Evolutionary conservation across 2,113 vertebrate species (phyloP).

Genomic region (Nycticorax nycticorax): DNA sequence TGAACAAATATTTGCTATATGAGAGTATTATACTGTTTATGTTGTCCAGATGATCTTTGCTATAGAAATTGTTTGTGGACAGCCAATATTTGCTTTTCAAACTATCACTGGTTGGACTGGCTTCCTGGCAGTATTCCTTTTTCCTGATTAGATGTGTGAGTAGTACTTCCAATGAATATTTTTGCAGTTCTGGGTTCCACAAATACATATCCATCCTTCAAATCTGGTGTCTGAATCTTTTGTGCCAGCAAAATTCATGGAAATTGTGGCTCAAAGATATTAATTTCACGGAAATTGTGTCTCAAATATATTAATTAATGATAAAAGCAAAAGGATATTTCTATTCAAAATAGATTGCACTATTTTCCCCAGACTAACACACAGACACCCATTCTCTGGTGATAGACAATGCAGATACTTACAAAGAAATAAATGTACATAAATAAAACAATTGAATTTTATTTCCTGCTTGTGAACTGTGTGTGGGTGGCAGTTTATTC

Average conservation of each 20-base stretch:
- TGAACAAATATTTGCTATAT: slow-evolving; percentile 14
- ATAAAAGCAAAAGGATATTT: neutral
- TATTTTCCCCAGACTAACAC: neutral
- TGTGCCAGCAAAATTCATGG: neutral
- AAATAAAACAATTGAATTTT: slow-evolving; percentile 34
- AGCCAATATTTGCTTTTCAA: slow-evolving; percentile 27
- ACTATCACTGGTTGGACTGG: neutral
- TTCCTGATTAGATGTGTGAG: neutral
- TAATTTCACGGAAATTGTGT: neutral
- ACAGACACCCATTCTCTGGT: neutral
- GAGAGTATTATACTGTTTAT: neutral
- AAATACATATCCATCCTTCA: neutral
- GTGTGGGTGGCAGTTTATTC: slow-evolving; percentile 28
- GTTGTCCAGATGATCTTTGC: neutral
- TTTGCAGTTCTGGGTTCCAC: neutral
- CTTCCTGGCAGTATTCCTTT: neutral
- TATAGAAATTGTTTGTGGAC: neutral
- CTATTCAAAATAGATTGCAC: neutral
- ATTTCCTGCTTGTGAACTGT: slow-evolving; percentile 5
- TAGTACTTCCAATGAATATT: neutral
- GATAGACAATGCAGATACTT: slow-evolving; percentile 6
- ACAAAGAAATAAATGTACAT: slow-evolving; percentile 30
- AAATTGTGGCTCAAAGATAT: neutral
- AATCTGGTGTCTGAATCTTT: neutral
- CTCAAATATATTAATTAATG: neutral